phyloP scores from a whole-genome alignment of 2,113 vertebrate genomes.

The Rhombomys opimus region DNA sequence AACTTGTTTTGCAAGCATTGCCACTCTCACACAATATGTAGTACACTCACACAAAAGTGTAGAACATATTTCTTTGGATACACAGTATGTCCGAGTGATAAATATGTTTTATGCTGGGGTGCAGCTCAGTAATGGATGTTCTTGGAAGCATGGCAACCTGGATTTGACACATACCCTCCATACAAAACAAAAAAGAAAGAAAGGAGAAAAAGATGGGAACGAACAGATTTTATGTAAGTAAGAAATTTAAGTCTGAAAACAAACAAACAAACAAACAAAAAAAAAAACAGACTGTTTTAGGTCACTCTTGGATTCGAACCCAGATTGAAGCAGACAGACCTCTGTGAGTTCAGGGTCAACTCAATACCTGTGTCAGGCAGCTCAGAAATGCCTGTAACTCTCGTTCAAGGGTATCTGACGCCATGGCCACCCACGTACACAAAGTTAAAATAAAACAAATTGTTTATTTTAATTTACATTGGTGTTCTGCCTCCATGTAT shows the following conservation, averaged over 20 bases:
- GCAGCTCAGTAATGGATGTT: neutral
- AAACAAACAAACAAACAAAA: too few species aligned
- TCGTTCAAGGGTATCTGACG: too few species aligned
- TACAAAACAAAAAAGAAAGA: neutral
- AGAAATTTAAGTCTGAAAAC: conserved; percentile 26
- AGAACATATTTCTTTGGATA: neutral
- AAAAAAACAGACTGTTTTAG: neutral
- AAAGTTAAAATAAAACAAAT: neutral
- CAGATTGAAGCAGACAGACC: neutral
- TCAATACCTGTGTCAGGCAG: neutral
- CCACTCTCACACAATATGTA: neutral
- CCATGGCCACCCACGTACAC: neutral
- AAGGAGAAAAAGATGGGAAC: too few species aligned
- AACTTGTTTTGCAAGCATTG: neutral
- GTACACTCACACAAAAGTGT: neutral
- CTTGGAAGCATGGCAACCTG: neutral
- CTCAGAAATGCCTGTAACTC: neutral
- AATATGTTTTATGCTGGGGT: neutral
- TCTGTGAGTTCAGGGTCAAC: neutral
- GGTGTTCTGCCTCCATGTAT: too few species aligned
- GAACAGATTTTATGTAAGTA: neutral
- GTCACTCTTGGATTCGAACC: neutral
- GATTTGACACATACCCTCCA: neutral
- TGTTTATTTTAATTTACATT: neutral
- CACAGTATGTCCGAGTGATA: neutral